Base-by-base conservation (phyloP, 2,113 vertebrate species). In the Mus spicilegus region DNA sequence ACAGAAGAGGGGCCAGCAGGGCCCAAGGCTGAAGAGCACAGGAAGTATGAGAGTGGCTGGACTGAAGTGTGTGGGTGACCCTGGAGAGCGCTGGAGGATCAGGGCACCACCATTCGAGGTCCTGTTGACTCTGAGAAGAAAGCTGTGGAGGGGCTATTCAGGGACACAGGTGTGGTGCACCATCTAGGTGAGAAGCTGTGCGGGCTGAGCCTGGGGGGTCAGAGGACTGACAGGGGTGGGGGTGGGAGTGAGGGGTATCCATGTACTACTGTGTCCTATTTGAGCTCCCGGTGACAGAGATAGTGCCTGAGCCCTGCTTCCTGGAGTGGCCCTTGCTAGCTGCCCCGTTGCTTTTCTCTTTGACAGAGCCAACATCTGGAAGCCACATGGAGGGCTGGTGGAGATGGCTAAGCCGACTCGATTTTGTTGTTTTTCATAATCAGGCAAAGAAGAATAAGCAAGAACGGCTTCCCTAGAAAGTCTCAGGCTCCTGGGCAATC, bases 331-430 rank as follows among this genome's bases (percentile, higher is more conserved):
- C 88, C 61, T 54, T 3, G 3, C 46, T 84, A 78, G 9, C 51
- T 80, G 78, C 73, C 61, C 46, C 46, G 93, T 46, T 72, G 22
- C 75, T 97, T 86, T 87, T 87, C 76, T 73, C 73, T 77, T 94
- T 77, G 88, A 87, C 93, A 75, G 22, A 97, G 77, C 93, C 42
- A 94, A 97, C 97, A 98, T 98, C 97, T 98, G 98, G 97, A 94
- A 96, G 97, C 96, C 93, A 96, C 97, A 98, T 98, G 94, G 92
- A 87, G 86, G 77, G 28, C 72, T 7, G n/a, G 30, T 28, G 6
- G 58, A 54, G 73, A 91, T 73, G 93, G 81, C 93, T 94, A 94
- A 75, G 96, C 95, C 89, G 70, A 39, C 14, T 87, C 20, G 0
- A 46, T 85, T 26, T 10, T 51, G 65, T 73, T 75, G 85, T 61